Percentiles rank a stretch among this genome's conserved stretches.
These are phyloP conservation scores for Catharus ustulatus DNA, from an alignment of 2,797 vertebrate species.

Conservation along the genomic window DNA sequence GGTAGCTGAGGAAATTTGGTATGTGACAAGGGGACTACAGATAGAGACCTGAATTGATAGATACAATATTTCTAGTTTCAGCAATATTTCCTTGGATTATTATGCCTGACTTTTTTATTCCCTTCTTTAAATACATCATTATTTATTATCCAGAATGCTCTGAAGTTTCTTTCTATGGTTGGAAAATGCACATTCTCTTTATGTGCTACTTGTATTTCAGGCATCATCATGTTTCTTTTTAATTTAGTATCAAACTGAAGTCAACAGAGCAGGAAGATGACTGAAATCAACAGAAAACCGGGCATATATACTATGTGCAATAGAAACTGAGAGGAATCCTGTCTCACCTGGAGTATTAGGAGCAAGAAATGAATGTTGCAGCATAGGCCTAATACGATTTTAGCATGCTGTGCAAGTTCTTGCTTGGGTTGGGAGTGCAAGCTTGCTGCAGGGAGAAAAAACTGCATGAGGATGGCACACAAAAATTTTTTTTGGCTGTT, in stretches of 20 bases:
- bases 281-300: background rate
- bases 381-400: background rate
- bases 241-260: background rate
- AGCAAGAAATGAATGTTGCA: background rate
- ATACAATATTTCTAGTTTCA: background rate
- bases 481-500: background rate
- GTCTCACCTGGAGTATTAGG: background rate
- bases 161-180: background rate
- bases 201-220: background rate
- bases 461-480: background rate
- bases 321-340: background rate
- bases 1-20: rapidly evolving
- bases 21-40: background rate
- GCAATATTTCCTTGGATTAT: background rate
- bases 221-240: background rate
- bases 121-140: background rate
- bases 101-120: background rate
- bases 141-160: background rate
- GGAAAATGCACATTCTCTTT: background rate
- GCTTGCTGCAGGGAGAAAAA: background rate
- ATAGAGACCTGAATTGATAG: background rate
- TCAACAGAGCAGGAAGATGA: background rate
- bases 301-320: background rate
- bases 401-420: background rate
- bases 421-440: background rate